These are phyloP conservation scores for Ia io DNA, from an alignment of 2,113 vertebrate genomes.

Conservation along the genomic window DNA sequence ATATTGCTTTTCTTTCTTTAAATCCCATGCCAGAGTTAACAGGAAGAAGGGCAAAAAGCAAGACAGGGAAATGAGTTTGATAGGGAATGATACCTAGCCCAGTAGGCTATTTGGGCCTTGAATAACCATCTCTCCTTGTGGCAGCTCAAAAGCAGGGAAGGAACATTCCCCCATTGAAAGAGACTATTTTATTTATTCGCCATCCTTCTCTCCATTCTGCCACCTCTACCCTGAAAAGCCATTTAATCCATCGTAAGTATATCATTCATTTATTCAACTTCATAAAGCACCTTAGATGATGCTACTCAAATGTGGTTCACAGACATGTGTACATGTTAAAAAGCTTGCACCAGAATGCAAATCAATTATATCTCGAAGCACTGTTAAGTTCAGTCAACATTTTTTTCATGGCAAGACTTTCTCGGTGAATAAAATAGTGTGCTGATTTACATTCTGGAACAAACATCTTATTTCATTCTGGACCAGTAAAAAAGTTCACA, in stretches of 20 bases:
- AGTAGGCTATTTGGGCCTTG: background rate
- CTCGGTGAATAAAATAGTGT: background rate
- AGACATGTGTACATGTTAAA: background rate
- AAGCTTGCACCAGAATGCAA: background rate
- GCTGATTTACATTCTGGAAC: background rate
- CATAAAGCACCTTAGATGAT: background rate
- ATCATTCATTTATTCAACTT: background rate
- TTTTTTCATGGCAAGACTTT: background rate
- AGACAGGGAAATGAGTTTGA: background rate
- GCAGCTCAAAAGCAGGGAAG: background rate
- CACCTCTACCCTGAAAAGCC: background rate
- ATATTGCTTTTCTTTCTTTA: conserved; percentile 10
- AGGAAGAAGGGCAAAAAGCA: background rate
- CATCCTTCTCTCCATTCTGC: background rate
- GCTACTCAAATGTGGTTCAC: background rate
- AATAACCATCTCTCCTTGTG: background rate
- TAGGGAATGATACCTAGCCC: background rate
- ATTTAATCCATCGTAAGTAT: background rate
- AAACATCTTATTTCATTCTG: background rate
- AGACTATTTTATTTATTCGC: background rate
- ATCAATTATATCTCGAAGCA: background rate
- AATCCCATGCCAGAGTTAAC: background rate
- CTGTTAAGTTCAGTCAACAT: background rate
- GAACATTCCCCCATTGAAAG: background rate
- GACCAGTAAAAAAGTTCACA: background rate